These are phyloP conservation scores for Climacteris rufus DNA, from an alignment of 2,113 vertebrate species.

Conservation along the genomic window DNA sequence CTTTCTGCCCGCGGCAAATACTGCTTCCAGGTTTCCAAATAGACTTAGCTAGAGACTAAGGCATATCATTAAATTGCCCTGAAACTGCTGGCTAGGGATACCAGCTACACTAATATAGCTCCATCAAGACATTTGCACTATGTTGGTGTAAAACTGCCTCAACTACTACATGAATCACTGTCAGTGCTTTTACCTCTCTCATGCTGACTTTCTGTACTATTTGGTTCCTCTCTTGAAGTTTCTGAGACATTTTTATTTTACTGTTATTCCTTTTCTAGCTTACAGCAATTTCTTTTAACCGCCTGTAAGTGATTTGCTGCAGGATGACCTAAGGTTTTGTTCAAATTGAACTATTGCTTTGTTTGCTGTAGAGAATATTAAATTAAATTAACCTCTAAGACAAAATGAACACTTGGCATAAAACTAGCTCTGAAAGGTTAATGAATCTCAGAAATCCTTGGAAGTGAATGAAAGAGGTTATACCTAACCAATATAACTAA, in stretches of 20 bases:
- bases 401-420: neutral
- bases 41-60: neutral
- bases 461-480: neutral
- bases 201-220: neutral
- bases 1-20: too few relatives aligned
- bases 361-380: neutral
- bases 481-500: neutral
- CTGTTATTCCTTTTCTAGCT: neutral
- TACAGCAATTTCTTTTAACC: neutral
- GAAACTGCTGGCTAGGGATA: neutral
- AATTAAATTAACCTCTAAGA: neutral
- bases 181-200: neutral
- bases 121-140: accelerated
- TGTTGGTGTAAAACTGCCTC: neutral
- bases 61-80: neutral
- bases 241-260: neutral
- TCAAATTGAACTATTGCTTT: neutral
- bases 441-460: neutral
- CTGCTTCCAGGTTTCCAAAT: neutral
- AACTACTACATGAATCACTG: neutral
- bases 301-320: neutral
- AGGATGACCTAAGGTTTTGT: neutral
- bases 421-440: neutral
- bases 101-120: neutral
- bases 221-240: neutral